A percentile compares a stretch with the other conserved stretches of the same genome.
These are phyloP conservation scores for Neosalanx taihuensis DNA, from an alignment of 2,797 vertebrate genomes.

Conservation along the genomic window DNA sequence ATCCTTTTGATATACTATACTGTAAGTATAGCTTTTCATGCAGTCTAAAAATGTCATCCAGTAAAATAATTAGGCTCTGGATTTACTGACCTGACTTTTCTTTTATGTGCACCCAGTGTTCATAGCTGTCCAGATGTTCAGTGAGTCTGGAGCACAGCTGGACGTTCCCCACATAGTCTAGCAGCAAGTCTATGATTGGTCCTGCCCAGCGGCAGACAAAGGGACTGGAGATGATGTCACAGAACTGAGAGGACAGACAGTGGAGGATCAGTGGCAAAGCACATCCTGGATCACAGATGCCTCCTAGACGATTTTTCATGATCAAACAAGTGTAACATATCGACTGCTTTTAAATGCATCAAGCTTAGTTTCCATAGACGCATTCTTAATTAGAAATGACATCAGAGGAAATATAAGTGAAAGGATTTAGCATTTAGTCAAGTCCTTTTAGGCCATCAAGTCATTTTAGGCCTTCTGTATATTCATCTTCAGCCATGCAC, in stretches of 20 bases:
- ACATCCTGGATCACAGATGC: neutral
- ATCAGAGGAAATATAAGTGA: too few relatives aligned
- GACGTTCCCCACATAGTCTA: slow-evolving; percentile 93
- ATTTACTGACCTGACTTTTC: slow-evolving; percentile 82
- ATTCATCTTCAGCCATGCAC: too few relatives aligned
- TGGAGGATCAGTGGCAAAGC: neutral
- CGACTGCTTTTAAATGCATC: too few relatives aligned
- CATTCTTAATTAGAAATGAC: too few relatives aligned
- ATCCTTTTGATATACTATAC: too few relatives aligned
- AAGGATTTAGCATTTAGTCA: too few relatives aligned
- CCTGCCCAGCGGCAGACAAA: slow-evolving; percentile 87
- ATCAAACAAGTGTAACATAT: too few relatives aligned
- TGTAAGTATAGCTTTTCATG: neutral
- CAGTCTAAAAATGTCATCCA: neutral
- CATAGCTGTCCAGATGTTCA: slow-evolving; percentile 90
- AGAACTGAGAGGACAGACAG: slow-evolving; percentile 79
- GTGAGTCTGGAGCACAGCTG: slow-evolving; percentile 84
- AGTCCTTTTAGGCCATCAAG: too few relatives aligned
- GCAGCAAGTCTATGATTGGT: slow-evolving; percentile 88
- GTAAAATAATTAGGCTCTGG: neutral
- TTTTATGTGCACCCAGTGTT: slow-evolving; percentile 85
- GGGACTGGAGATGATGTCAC: slow-evolving; percentile 87
- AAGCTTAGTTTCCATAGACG: too few relatives aligned
- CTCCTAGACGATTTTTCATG: too few relatives aligned
- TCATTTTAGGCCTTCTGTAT: too few relatives aligned